These are phyloP conservation scores for Trachelus tabidus DNA, from an alignment of 2,888 invertebrate species.

Conservation along the genomic window DNA sequence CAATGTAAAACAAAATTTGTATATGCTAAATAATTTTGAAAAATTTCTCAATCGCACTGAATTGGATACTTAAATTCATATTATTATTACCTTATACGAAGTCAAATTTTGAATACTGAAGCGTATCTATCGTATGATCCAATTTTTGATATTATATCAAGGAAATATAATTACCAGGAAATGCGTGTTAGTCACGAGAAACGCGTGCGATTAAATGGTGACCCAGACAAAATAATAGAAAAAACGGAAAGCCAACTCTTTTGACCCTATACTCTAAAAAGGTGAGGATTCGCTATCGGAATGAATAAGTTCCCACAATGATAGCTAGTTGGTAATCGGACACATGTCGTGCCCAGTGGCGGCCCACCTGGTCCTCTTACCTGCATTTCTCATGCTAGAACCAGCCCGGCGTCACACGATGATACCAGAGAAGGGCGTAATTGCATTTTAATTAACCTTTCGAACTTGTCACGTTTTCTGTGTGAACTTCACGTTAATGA, in stretches of 20 bases:
- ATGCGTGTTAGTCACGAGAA: neutral
- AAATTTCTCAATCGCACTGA: neutral
- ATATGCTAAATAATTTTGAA: neutral
- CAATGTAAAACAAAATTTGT: neutral
- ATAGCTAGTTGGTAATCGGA: slow-evolving; percentile 51
- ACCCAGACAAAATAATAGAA: neutral
- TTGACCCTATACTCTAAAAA: neutral
- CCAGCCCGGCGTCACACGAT: slow-evolving; percentile 36
- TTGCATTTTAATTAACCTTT: slow-evolving; percentile 43
- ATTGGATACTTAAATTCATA: neutral
- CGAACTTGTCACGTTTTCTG: slow-evolving; percentile 17
- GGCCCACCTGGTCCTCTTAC: slow-evolving; percentile 55
- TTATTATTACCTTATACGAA: neutral
- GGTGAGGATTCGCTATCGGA: slow-evolving; percentile 24
- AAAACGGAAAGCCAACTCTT: neutral
- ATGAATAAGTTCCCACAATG: slow-evolving; percentile 56
- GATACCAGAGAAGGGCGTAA: slow-evolving; percentile 33
- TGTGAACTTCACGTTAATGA: neutral
- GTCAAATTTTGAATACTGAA: neutral
- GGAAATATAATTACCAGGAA: neutral
- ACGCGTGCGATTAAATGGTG: neutral
- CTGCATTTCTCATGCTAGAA: slow-evolving; percentile 50
- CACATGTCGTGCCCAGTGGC: slow-evolving; percentile 50
- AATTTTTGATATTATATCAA: neutral
- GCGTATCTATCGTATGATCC: neutral